phyloP scores from a whole-genome alignment of 2,797 vertebrate genomes.

The Bradypodion pumilum region DNA sequence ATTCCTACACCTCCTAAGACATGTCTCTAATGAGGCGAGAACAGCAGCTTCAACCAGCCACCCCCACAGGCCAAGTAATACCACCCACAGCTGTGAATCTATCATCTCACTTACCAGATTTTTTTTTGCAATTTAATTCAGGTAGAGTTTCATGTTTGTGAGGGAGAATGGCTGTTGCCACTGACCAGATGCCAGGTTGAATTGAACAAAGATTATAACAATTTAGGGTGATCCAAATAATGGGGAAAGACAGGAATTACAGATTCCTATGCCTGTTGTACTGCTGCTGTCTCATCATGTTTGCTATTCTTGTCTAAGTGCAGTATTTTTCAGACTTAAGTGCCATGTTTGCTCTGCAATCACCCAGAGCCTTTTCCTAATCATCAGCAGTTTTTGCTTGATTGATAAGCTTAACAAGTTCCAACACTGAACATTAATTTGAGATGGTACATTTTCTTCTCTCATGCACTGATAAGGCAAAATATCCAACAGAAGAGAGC shows the following conservation, averaged over 20 bases:
- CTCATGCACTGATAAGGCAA: background rate
- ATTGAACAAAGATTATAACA: background rate
- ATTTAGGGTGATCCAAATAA: background rate
- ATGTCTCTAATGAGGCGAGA: slow-evolving; percentile 36
- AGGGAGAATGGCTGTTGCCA: background rate
- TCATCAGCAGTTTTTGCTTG: background rate
- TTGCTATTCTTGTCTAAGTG: background rate
- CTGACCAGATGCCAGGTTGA: background rate
- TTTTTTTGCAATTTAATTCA: slow-evolving; percentile 11
- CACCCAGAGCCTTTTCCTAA: background rate
- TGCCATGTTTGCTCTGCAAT: background rate
- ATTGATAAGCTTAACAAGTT: background rate
- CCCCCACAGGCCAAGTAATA: slow-evolving; percentile 30
- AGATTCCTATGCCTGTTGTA: background rate
- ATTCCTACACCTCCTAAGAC: slow-evolving; percentile 18
- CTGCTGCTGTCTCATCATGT: background rate
- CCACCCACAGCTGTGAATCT: slow-evolving; percentile 37
- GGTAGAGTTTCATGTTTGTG: background rate
- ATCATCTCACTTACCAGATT: slow-evolving; percentile 13
- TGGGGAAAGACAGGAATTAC: background rate
- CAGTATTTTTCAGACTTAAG: background rate
- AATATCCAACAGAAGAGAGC: background rate
- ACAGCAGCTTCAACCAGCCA: slow-evolving; percentile 33
- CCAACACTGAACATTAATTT: background rate
- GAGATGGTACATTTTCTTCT: background rate